Percentiles rank a stretch among this genome's conserved stretches.
These are phyloP conservation scores for Helicolenus hilgendorfi DNA, from an alignment of 2,797 vertebrate genomes.

Conservation along the genomic window DNA sequence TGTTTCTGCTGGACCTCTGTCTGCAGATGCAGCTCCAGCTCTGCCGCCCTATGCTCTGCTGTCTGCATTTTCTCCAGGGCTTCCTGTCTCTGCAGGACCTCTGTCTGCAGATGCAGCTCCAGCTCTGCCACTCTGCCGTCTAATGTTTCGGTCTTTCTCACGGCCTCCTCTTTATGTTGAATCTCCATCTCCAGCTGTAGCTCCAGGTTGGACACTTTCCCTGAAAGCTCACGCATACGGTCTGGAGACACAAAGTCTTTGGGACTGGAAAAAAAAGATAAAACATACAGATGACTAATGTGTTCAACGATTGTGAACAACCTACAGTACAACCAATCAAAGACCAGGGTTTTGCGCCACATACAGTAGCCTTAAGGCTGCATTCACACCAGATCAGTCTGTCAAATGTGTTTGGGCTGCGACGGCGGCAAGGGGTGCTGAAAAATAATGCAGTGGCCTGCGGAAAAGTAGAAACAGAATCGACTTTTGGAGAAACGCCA, in stretches of 20 bases:
- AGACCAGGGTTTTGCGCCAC: neutral
- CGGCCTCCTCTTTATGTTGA: slow-evolving; percentile 67
- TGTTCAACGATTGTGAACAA: neutral
- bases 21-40: slow-evolving; percentile 64
- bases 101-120: slow-evolving; percentile 67
- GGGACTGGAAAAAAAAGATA: slow-evolving; percentile 26
- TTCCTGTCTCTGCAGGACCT: slow-evolving; percentile 62
- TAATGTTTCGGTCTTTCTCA: slow-evolving; percentile 29
- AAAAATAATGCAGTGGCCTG: too few relatives aligned
- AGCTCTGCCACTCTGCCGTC: slow-evolving; percentile 29
- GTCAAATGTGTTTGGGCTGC: too few relatives aligned
- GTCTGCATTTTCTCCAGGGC: slow-evolving; percentile 27
- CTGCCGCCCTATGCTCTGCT: slow-evolving; percentile 50
- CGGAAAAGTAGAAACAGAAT: too few relatives aligned
- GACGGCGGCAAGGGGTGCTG: too few relatives aligned
- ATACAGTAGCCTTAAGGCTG: too few relatives aligned
- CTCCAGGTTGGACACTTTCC: slow-evolving; percentile 78
- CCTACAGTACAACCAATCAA: neutral
- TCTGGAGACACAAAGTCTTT: slow-evolving; percentile 45
- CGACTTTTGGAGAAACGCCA: too few relatives aligned
- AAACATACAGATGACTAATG: neutral
- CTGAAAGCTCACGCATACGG: slow-evolving; percentile 43
- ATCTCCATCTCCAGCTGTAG: slow-evolving; percentile 69
- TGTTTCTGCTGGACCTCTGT: slow-evolving; percentile 64
- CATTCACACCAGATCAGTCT: too few relatives aligned